Base-by-base conservation (phyloP, 1,140 invertebrate genomes). In the Galleria mellonella region DNA sequence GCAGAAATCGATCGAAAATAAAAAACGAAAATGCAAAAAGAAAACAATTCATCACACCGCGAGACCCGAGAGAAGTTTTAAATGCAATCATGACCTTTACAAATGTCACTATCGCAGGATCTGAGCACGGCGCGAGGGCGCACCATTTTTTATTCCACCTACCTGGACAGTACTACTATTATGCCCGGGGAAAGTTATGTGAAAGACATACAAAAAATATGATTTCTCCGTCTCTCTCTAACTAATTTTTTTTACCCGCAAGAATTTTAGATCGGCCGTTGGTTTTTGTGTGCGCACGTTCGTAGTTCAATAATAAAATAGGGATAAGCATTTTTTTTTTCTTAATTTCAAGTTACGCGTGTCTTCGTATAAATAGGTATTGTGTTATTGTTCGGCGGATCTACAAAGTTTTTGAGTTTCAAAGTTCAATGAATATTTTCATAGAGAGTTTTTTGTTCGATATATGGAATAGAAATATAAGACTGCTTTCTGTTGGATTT, bases 31-130 rank as follows among this genome's bases (percentile, higher is more conserved):
- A 3, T 23, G 17, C 17, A 6, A 23, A 23, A 23, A 2, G 6
- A 2, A 23, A 23, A 23, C 17, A 23, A n/a, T 23, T 23, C 17
- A 23, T 23, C 17, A 23, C 17, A 23, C 17, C 6, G 17, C 6
- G 17, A 23, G 6, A 23, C 6, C 2, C 2, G 17, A 23, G 17
- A 23, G 17, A 23, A 23, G 2, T 23, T 23, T 23, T 23, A 6
- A 3, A 15, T 15, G 41, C 9, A 56, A 59, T 53, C 50, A 58
- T 74, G 73, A 77, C 75, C 75, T 77, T 55, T 74, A 62, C 68
- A 68, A 77, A 76, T 79, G 73, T 79, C 75, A 74, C 75, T 67
- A 77, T 79, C 69, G 65, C 66, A 69, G 61, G 64, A 70, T 62
- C 57, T 43, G 60, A 55, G 17, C 55, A 53, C 46, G 42, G 51